phyloP scores from a whole-genome alignment of 2,888 invertebrate species.

The Hemistola chrysoprasaria region DNA sequence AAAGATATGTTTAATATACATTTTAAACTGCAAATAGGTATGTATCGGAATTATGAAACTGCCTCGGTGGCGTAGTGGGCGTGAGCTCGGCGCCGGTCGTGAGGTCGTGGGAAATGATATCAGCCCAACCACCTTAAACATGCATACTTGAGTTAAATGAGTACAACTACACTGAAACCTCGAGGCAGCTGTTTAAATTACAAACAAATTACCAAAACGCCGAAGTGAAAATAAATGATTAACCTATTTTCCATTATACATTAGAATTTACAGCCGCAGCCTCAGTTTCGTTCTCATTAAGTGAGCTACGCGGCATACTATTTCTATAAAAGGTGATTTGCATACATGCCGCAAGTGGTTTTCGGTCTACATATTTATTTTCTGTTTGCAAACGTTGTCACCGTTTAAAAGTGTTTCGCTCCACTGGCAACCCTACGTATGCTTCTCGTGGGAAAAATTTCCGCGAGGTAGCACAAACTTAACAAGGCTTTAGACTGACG shows the following conservation, averaged over 20 bases:
- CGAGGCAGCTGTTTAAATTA: no score
- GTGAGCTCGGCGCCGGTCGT: no score
- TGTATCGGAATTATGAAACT: no score
- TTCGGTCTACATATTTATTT: slow-evolving; percentile 12
- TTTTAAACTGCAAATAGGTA: no score
- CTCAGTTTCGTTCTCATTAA: slow-evolving; percentile 8
- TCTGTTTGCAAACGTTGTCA: slow-evolving; percentile 25
- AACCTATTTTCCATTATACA: slow-evolving; percentile 5
- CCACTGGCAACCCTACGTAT: slow-evolving; percentile 34
- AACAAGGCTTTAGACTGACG: slow-evolving; percentile 57
- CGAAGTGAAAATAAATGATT: no score
- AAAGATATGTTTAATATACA: no score
- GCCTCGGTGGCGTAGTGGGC: no score
- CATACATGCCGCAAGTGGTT: slow-evolving; percentile 3
- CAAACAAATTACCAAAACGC: no score
- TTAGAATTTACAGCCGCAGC: slow-evolving; percentile 1
- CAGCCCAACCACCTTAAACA: no score
- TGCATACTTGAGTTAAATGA: no score
- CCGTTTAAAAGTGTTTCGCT: slow-evolving; percentile 28
- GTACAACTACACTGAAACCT: no score
- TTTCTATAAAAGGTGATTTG: slow-evolving; percentile 9
- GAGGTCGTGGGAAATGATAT: no score
- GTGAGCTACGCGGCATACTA: slow-evolving; percentile 10
- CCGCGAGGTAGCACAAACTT: slow-evolving; percentile 60
- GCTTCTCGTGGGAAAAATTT: slow-evolving; percentile 42